Evolutionary conservation across 2,797 vertebrate genomes (phyloP).

Genomic region (Hippopotamyrus pictus): DNA sequence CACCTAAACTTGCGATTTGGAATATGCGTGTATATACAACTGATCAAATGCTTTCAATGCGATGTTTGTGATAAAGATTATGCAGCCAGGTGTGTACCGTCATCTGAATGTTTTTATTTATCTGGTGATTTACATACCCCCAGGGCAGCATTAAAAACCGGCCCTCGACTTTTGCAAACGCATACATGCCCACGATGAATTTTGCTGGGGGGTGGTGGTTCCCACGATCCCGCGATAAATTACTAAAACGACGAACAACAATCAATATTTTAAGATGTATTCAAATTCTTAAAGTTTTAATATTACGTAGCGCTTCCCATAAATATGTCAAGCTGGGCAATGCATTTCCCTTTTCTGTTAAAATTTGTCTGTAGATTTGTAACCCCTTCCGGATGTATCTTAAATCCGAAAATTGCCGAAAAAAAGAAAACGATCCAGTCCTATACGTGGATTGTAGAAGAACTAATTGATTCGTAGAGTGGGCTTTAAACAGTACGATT

Average conservation of each 20-base stretch:
- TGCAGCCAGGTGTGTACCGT: background rate
- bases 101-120: background rate
- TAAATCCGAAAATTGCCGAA: background rate
- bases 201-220: background rate
- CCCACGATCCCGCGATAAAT: background rate
- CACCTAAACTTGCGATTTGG: background rate
- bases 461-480: background rate
- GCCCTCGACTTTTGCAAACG: background rate
- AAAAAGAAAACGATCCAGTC: background rate
- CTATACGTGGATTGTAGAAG: background rate
- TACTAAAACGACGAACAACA: background rate
- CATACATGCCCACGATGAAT: background rate
- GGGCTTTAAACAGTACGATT: background rate
- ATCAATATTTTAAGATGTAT: background rate
- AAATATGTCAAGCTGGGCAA: background rate
- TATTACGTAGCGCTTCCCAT: background rate
- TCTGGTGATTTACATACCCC: background rate
- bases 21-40: background rate
- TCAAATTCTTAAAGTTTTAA: background rate
- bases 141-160: background rate
- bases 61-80: background rate
- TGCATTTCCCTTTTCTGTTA: background rate
- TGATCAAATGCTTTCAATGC: background rate
- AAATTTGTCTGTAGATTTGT: background rate
- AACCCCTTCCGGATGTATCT: background rate